These are phyloP conservation scores for Plecotus auritus DNA, from an alignment of 2,113 vertebrate species.

Conservation along the genomic window DNA sequence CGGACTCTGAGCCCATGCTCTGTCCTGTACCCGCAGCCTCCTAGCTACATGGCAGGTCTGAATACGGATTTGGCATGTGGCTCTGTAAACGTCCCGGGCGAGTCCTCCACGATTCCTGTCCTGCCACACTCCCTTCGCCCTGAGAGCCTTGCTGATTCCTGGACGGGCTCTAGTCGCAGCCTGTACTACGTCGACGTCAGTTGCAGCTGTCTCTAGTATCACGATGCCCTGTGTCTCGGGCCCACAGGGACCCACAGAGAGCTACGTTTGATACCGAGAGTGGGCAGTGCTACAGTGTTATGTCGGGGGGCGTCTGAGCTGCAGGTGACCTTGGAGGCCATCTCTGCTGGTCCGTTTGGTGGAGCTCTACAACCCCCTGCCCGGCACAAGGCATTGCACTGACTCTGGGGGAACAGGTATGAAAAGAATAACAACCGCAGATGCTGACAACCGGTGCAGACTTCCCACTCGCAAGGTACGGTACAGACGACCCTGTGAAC, in stretches of 20 bases:
- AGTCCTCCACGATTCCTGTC: background rate
- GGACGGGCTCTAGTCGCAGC: background rate
- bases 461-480: background rate
- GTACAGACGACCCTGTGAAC: background rate
- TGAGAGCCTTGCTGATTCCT: background rate
- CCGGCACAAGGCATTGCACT: no score
- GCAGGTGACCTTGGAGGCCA: background rate
- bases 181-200: accelerated
- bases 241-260: background rate
- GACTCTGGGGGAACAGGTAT: background rate
- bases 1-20: background rate
- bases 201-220: background rate
- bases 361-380: background rate
- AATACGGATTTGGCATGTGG: background rate
- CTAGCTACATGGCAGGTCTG: background rate
- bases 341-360: background rate
- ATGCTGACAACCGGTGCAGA: background rate
- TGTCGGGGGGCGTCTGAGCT: background rate
- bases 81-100: background rate
- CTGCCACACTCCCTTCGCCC: background rate
- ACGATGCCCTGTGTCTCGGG: background rate
- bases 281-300: background rate
- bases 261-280: background rate
- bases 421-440: background rate
- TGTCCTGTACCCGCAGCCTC: background rate